Evolutionary conservation across 2,113 vertebrate species (phyloP).

Genomic region (Lophius piscatorius): DNA sequence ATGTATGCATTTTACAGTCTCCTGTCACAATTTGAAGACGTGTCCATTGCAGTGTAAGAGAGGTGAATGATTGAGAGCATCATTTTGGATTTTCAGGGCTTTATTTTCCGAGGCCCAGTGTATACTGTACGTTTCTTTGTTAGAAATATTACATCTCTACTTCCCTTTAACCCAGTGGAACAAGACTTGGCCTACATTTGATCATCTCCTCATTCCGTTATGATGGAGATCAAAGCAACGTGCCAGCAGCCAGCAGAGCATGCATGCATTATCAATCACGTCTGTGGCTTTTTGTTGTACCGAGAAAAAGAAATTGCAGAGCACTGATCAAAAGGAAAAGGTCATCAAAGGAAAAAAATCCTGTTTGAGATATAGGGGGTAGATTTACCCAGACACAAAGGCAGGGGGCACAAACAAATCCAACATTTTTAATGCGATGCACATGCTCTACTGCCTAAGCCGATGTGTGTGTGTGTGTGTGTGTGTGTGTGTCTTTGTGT

Average conservation of each 20-base stretch:
- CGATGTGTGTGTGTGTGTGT: constrained; percentile 7
- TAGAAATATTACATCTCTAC: constrained; percentile 23
- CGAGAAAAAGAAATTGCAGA: constrained; percentile 38
- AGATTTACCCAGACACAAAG: constrained; percentile 2
- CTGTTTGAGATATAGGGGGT: constrained; percentile 5
- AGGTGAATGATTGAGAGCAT: constrained; percentile 24
- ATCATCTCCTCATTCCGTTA: constrained; percentile 62
- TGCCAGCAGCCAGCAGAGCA: constrained; percentile 53
- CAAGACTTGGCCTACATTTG: constrained; percentile 65
- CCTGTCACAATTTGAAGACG: constrained; percentile 13
- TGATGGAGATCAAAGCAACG: constrained; percentile 66
- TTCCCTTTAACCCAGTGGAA: constrained; percentile 55
- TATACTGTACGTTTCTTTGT: constrained; percentile 9
- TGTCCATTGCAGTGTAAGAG: constrained; percentile 18
- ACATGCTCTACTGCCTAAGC: not conserved
- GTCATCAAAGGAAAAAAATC: constrained; percentile 57
- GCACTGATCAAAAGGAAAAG: constrained; percentile 66
- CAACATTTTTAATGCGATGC: constrained; percentile 11
- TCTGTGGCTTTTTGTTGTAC: constrained; percentile 63
- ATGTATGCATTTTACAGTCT: constrained; percentile 23
- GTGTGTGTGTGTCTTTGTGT: no score
- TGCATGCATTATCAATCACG: constrained; percentile 74
- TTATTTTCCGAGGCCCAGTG: constrained; percentile 24
- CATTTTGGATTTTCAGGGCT: constrained; percentile 18
- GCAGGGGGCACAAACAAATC: constrained; percentile 11